phyloP scores from a whole-genome alignment of 92 coral and sea anemone species.

The Phenganax subtilis region DNA sequence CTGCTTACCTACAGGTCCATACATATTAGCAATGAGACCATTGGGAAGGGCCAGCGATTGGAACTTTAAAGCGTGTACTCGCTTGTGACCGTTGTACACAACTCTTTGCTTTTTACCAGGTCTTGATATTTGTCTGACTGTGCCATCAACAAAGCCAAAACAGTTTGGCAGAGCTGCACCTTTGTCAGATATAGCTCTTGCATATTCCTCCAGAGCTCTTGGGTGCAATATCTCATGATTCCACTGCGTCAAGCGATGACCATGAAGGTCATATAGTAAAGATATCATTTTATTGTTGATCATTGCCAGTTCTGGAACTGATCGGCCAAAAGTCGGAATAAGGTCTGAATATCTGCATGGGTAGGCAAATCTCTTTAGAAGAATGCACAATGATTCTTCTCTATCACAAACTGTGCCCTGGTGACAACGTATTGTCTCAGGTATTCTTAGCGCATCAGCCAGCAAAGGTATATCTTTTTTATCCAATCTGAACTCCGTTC shows the following conservation, averaged over 20 bases:
- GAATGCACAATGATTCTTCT: conserved; percentile 7
- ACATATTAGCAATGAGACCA: conserved; percentile 45
- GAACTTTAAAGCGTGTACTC: conserved; percentile 38
- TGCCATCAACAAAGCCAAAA: conserved; percentile 52
- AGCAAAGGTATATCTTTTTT: conserved; percentile 6
- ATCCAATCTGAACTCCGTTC: background rate
- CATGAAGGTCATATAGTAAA: conserved; percentile 20
- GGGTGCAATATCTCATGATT: conserved; percentile 33
- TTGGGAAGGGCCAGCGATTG: conserved; percentile 49
- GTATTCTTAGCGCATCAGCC: conserved; percentile 1
- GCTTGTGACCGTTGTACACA: conserved; percentile 46
- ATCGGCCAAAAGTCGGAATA: conserved; percentile 15
- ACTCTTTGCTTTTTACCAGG: conserved; percentile 43
- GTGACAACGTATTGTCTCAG: background rate
- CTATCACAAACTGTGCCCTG: conserved; percentile 18
- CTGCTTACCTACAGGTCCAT: conserved; percentile 48
- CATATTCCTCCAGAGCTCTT: conserved; percentile 36
- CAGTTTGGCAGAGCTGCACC: conserved; percentile 48
- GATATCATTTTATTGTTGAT: conserved; percentile 19
- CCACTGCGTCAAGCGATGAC: conserved; percentile 36
- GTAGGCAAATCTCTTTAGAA: conserved; percentile 26
- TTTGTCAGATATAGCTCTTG: conserved; percentile 32
- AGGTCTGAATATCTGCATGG: conserved; percentile 24
- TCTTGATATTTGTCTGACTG: conserved; percentile 41
- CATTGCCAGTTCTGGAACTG: conserved; percentile 35